Conservation (phyloP, 2,113 vertebrate genomes). For the Hippolais icterina region DNA sequence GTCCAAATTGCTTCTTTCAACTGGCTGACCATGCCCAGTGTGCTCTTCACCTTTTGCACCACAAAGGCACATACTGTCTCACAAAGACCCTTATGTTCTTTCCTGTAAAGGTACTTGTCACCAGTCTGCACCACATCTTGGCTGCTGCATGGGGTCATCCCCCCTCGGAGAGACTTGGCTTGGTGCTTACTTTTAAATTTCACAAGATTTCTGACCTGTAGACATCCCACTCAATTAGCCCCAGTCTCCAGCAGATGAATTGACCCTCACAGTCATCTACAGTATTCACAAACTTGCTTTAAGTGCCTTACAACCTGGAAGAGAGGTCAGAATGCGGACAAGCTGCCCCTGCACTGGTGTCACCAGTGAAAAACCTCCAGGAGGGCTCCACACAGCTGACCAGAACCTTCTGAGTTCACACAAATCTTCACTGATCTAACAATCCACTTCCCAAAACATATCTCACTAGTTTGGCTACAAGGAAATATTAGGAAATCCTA, state of each 20-base stretch:
- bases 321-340: not conserved
- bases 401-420: not conserved
- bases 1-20: not conserved
- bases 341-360: not conserved
- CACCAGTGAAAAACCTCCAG: not conserved
- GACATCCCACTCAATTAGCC: not conserved
- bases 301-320: not conserved
- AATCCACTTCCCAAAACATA: not conserved
- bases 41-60: not conserved
- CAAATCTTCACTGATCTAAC: not conserved
- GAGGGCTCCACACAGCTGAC: not conserved
- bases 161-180: fast-evolving
- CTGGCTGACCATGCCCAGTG: not conserved
- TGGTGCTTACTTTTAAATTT: not conserved
- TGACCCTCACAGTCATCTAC: not conserved
- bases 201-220: not conserved
- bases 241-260: not conserved
- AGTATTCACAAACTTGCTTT: not conserved
- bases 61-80: not conserved
- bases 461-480: not conserved
- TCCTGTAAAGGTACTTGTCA: not conserved
- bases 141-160: not conserved
- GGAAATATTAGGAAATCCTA: not conserved
- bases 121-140: not conserved
- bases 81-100: not conserved